Conservation (phyloP, 2,113 vertebrate genomes). For the Phaetusa simplex region DNA sequence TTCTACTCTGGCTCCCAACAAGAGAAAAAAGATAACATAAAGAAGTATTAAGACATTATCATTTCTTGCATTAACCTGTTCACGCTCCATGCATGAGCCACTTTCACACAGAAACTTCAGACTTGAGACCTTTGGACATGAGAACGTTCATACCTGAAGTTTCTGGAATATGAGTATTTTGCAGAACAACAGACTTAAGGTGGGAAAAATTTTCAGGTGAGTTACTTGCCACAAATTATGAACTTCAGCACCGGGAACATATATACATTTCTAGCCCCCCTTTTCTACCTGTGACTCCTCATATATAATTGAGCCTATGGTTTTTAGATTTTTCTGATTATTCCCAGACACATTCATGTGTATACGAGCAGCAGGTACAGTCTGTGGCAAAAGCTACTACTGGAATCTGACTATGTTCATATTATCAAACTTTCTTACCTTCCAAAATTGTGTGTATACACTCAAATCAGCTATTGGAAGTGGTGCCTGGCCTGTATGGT, state of each 20-base stretch:
- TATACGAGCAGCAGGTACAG: not conserved
- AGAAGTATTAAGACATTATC: conserved; percentile 12
- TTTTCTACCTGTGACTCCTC: not conserved
- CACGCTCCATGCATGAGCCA: not conserved
- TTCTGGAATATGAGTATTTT: not conserved
- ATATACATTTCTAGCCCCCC: not conserved
- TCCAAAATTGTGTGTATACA: not conserved
- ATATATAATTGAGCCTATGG: not conserved
- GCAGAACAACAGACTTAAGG: not conserved
- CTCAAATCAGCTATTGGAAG: not conserved
- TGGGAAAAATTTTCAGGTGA: not conserved
- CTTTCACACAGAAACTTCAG: conserved; percentile 22
- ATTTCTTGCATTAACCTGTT: not conserved
- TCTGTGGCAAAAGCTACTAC: not conserved
- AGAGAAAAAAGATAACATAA: conserved; percentile 22
- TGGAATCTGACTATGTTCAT: not conserved
- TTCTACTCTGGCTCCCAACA: not conserved
- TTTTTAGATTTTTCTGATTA: not conserved
- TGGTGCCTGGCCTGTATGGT: not conserved
- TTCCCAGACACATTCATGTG: not conserved
- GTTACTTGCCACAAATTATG: not conserved
- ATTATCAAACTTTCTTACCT: not conserved
- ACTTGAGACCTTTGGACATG: not conserved
- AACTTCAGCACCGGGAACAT: not conserved
- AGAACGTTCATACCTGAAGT: not conserved